Conservation (phyloP, 2,113 vertebrate genomes). For the Megaceryle maxima region DNA sequence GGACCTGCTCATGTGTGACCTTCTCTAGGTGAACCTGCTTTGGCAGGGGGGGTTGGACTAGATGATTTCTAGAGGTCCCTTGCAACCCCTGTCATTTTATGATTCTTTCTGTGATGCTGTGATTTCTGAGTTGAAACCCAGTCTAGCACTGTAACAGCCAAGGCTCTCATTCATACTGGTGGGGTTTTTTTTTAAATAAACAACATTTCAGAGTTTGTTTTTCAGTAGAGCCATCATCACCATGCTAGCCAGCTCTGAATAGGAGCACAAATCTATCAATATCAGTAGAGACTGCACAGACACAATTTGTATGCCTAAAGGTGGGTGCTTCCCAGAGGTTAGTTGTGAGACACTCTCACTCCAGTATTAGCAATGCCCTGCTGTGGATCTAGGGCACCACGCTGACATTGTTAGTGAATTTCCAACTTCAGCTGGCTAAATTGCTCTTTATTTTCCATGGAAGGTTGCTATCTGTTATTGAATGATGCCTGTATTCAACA, state of each 20-base stretch:
- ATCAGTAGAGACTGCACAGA: neutral
- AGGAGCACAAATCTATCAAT: neutral
- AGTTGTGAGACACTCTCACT: neutral
- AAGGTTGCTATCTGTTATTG: neutral
- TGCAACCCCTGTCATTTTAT: too few species aligned
- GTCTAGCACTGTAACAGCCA: neutral
- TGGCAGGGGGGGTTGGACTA: too few species aligned
- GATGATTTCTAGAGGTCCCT: too few species aligned
- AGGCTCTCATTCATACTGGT: neutral
- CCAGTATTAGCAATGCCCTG: neutral
- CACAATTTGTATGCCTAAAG: fast-evolving
- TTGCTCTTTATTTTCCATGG: neutral
- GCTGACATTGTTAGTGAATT: neutral
- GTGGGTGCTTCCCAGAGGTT: neutral
- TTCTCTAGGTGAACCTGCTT: too few species aligned
- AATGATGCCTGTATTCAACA: neutral
- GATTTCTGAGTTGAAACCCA: neutral
- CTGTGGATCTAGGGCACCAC: neutral
- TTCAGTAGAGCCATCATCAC: neutral
- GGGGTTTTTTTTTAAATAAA: neutral
- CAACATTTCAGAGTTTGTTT: neutral
- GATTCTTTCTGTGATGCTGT: too few species aligned
- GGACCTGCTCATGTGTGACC: too few species aligned
- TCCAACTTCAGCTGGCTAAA: neutral
- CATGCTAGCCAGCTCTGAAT: neutral